Evolutionary conservation across 1,140 invertebrate species (phyloP).

Genomic region (Calephelis virginiensis): DNA sequence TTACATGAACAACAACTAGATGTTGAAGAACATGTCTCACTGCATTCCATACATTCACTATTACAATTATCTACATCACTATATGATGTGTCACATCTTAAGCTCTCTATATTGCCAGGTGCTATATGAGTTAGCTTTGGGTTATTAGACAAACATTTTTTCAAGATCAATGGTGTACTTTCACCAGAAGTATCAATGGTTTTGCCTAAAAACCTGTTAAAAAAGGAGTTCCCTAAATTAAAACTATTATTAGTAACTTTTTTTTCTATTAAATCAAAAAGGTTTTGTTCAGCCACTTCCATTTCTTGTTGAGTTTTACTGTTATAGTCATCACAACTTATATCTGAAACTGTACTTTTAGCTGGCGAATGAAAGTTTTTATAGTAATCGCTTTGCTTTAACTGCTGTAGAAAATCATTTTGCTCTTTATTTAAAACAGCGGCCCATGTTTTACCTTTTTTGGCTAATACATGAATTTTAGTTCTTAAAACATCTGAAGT

Average conservation of each 20-base stretch:
- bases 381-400: constrained; percentile 67
- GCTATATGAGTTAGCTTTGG: constrained; percentile 54
- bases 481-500: constrained; percentile 20
- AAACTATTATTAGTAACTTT: constrained; percentile 85
- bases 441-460: constrained; percentile 58
- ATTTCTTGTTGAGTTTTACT: constrained; percentile 63
- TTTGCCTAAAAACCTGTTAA: constrained; percentile 76
- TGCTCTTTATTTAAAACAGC: constrained; percentile 68
- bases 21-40: constrained; percentile 50
- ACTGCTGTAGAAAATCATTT: constrained; percentile 59
- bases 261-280: constrained; percentile 86
- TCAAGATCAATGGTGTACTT: constrained; percentile 62
- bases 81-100: constrained; percentile 43
- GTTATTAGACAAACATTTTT: constrained; percentile 59
- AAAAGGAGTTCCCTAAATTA: constrained; percentile 83
- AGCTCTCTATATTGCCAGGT: constrained; percentile 33
- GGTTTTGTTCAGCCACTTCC: constrained; percentile 81
- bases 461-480: constrained; percentile 11
- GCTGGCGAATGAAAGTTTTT: constrained; percentile 61
- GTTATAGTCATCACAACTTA: constrained; percentile 65
- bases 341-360: constrained; percentile 53
- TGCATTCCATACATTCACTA: constrained; percentile 63
- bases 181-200: constrained; percentile 68
- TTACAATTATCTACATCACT: constrained; percentile 49
- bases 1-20: constrained; percentile 63